Percentiles rank a stretch among this genome's conserved stretches.
Conservation (phyloP, 2,888 invertebrate genomes). For the Scaeva pyrastri region DNA sequence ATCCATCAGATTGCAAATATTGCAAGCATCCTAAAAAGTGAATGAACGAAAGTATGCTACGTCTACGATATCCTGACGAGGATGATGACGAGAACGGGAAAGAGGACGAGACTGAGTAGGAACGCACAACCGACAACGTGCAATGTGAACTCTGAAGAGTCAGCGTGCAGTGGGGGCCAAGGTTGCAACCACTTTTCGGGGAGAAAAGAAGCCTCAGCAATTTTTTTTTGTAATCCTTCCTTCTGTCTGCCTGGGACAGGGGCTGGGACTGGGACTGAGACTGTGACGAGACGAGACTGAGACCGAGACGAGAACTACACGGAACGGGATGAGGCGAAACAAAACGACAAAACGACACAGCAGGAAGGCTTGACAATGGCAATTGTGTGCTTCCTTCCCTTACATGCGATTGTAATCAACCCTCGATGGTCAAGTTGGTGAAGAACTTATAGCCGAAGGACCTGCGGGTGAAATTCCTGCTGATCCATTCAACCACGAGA, state of each 20-base stretch:
- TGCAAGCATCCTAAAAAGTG: constrained; percentile 46
- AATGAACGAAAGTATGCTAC: constrained; percentile 37
- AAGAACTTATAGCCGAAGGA: constrained; percentile 50
- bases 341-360: constrained; percentile 9
- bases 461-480: constrained; percentile 33
- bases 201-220: constrained; percentile 66
- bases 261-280: background rate
- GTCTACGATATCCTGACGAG: background rate
- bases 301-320: background rate
- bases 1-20: constrained; percentile 40
- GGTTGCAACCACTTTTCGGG: constrained; percentile 59
- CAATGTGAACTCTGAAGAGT: constrained; percentile 19
- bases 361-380: constrained; percentile 54
- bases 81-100: constrained; percentile 16
- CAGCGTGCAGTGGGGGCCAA: constrained; percentile 53
- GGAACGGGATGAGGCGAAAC: constrained; percentile 35
- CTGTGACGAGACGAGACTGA: background rate
- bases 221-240: constrained; percentile 50
- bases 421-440: constrained; percentile 54
- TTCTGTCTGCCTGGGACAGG: background rate
- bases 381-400: constrained; percentile 64
- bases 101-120: too few relatives aligned
- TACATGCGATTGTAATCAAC: constrained; percentile 44
- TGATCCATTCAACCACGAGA: constrained; percentile 47
- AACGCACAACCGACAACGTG: constrained; percentile 40